Base-by-base conservation (phyloP, 2,797 vertebrate genomes). In the Coranthus polyacanthus region DNA sequence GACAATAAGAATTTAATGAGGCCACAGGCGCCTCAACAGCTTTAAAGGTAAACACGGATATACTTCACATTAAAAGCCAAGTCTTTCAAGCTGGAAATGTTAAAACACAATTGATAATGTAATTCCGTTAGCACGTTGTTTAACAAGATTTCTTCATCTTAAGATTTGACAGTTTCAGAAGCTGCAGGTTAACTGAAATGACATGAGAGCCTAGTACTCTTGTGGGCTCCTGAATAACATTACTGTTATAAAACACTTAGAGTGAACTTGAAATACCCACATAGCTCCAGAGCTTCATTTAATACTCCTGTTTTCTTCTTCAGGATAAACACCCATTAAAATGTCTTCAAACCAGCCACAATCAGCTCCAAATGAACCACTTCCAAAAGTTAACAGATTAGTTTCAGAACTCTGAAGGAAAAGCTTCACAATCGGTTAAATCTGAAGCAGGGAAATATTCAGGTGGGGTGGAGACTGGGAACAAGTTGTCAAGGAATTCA, bases 21-120 rank as follows among this genome's bases (percentile, higher is more conserved):
- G 73, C 68, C 65, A 29, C 67, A 72, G 22, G 70, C 32, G 64
- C 72, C 70, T 83, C 46, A 58, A 59, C 56, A 59, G 51, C 49
- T 74, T 72, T 70, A 64, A 73, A 55, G 47, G 38, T 53, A 73
- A 80, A 84, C 80, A 88, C 53, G 18, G 26, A 82, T 67, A 85
- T 12, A 43, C 42, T 70, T 84, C 67, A 86, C 82, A 67, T 70
- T 82, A 60, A 87, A 84, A 79, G 68, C 60, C 74, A 91, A 88
- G 85, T 74, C 39, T 72, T 82, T 57, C 65, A 81, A 64, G 65
- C 58, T 56, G 52, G 57, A 15, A 42, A 57, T 1, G 2, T 56
- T 78, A 5, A 81, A 74, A 72, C 21, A 20, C 18, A 56, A 54
- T 29, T 15, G 12, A 80, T 61, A 45, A 18, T 68, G 44, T 51